A percentile compares a stretch with the other conserved stretches of the same genome.
These are phyloP conservation scores for Calcarius lapponicus DNA, from an alignment of 2,797 vertebrate genomes.

Conservation along the genomic window DNA sequence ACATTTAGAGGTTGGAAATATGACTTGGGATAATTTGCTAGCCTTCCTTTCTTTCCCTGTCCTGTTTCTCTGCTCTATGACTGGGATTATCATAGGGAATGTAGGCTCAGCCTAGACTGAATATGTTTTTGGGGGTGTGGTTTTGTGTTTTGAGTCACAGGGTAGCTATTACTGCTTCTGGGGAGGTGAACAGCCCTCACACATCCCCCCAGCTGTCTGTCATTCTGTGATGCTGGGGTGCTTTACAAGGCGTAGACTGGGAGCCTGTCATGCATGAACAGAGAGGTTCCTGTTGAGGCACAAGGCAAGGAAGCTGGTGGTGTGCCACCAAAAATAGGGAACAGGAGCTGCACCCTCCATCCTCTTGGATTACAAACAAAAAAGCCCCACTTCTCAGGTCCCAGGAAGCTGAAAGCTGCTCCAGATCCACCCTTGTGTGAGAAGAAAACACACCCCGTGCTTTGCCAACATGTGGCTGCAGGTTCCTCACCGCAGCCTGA, in stretches of 20 bases:
- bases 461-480: constrained; percentile 26
- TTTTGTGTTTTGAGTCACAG: background rate
- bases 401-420: constrained; percentile 4
- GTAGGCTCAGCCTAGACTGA: background rate
- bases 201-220: background rate
- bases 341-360: background rate
- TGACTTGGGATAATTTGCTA: background rate
- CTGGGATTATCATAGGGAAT: background rate
- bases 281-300: background rate
- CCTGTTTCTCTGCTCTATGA: background rate
- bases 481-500: background rate
- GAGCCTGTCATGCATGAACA: background rate
- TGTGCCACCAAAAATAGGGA: background rate
- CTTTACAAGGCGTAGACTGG: background rate
- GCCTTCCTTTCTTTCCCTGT: background rate
- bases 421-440: background rate
- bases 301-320: background rate
- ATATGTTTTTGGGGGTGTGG: fast-evolving
- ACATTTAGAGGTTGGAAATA: background rate
- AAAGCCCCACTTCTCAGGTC: background rate
- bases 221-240: background rate
- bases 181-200: background rate
- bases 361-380: background rate
- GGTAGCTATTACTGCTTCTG: background rate
- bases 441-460: constrained; percentile 6